These are phyloP conservation scores for Heliconius cydno DNA, from an alignment of 2,888 invertebrate species.

Conservation along the genomic window DNA sequence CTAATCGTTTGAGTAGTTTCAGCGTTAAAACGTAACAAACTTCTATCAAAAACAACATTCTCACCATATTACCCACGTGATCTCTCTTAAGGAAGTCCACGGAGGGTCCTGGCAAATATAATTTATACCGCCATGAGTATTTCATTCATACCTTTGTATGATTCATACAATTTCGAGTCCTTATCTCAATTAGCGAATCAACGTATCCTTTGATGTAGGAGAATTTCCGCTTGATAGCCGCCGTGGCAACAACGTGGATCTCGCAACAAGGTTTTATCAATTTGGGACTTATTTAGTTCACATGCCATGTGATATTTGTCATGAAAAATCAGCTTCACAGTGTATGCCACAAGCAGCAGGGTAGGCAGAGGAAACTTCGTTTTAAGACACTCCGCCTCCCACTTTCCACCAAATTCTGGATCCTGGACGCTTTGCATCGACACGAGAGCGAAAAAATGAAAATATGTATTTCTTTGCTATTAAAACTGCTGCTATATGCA, in stretches of 20 bases:
- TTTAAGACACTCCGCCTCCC: too few species aligned
- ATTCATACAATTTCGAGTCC: slow-evolving; percentile 28
- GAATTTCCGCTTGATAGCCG: slow-evolving; percentile 19
- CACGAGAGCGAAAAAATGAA: too few species aligned
- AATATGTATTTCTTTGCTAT: too few species aligned
- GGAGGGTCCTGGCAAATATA: not conserved
- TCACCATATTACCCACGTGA: not conserved
- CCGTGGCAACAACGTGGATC: slow-evolving; percentile 18
- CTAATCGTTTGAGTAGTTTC: too few species aligned
- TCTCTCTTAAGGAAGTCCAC: slow-evolving; percentile 5
- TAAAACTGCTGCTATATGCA: too few species aligned
- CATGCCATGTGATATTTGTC: not conserved
- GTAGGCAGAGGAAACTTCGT: too few species aligned
- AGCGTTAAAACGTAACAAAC: too few species aligned
- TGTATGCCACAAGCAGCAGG: too few species aligned
- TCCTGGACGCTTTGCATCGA: too few species aligned
- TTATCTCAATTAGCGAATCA: slow-evolving; percentile 28
- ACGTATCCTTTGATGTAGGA: slow-evolving; percentile 27
- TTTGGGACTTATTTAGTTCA: not conserved
- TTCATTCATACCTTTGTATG: slow-evolving; percentile 31
- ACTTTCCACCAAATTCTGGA: too few species aligned
- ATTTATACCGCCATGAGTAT: slow-evolving; percentile 14
- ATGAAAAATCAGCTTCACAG: too few species aligned
- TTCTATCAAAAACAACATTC: not conserved
- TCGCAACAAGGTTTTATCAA: not conserved